Percentiles rank a stretch among this genome's conserved stretches.
Conservation (phyloP, 1,140 invertebrate genomes). For the Drosophila melanica region DNA sequence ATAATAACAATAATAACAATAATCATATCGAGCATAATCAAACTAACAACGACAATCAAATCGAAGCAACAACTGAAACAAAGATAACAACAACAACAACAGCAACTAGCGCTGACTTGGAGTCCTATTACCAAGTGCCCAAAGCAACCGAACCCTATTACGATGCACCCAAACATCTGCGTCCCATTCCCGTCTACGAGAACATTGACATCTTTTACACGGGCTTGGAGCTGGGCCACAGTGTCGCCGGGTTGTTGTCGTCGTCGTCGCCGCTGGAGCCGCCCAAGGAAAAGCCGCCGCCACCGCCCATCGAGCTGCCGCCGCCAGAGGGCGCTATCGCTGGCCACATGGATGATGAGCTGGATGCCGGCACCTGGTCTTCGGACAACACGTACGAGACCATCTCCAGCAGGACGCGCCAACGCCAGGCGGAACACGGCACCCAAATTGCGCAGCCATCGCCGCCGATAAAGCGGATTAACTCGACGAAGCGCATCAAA, state of each 20-base stretch:
- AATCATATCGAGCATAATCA: slow-evolving; percentile 74
- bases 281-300: slow-evolving; percentile 93
- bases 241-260: background rate
- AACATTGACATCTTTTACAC: slow-evolving; percentile 86
- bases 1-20: slow-evolving; percentile 63
- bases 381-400: slow-evolving; percentile 82
- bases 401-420: slow-evolving; percentile 65
- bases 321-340: slow-evolving; percentile 46
- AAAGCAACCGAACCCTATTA: slow-evolving; percentile 82
- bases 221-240: slow-evolving; percentile 61
- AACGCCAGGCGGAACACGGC: slow-evolving; percentile 25
- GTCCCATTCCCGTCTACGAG: slow-evolving; percentile 85
- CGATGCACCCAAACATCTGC: slow-evolving; percentile 77
- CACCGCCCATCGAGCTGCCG: slow-evolving; percentile 88
- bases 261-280: slow-evolving; percentile 86
- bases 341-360: slow-evolving; percentile 47
- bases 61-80: slow-evolving; percentile 41
- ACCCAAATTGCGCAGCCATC: slow-evolving; percentile 56
- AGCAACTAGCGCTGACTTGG: slow-evolving; percentile 48
- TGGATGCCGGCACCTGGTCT: slow-evolving; percentile 70
- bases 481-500: slow-evolving; percentile 93
- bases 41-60: slow-evolving; percentile 46
- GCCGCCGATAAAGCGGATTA: slow-evolving; percentile 88
- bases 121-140: slow-evolving; percentile 83
- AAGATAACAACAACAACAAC: slow-evolving; percentile 50